Evolutionary conservation across 2,797 vertebrate species (phyloP).

Genomic region (Micrastur ruficollis): DNA sequence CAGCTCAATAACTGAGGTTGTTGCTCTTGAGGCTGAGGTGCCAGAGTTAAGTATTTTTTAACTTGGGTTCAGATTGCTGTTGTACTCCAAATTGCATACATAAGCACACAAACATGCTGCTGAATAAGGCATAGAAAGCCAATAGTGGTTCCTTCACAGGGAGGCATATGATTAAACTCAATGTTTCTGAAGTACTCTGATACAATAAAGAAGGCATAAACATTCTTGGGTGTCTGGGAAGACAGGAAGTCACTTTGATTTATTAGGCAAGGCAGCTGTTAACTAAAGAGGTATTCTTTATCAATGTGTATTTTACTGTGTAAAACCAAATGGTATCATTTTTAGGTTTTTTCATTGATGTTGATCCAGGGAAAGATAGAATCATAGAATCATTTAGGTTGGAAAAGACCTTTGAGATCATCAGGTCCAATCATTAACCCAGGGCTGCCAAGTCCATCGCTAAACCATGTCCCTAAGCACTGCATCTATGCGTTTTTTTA

Average conservation of each 20-base stretch:
- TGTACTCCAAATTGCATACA: neutral
- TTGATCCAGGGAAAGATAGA: neutral
- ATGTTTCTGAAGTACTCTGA: neutral
- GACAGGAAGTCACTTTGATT: neutral
- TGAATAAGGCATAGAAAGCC: neutral
- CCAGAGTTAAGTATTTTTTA: neutral
- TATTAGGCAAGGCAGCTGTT: neutral
- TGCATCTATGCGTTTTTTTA: too few relatives aligned
- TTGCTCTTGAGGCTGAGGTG: neutral
- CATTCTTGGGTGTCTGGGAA: neutral
- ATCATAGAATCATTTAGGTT: too few relatives aligned
- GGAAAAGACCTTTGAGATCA: too few relatives aligned
- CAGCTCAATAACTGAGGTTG: neutral
- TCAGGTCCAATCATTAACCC: too few relatives aligned
- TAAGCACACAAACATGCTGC: accelerated
- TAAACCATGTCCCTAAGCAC: too few relatives aligned
- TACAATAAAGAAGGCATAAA: neutral
- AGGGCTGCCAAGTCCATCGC: too few relatives aligned
- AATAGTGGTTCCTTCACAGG: neutral
- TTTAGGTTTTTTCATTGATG: neutral
- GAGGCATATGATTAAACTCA: neutral
- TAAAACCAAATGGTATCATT: neutral
- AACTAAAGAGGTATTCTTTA: neutral
- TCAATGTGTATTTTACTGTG: neutral
- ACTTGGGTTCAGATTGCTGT: neutral